Conservation (phyloP, 2,888 invertebrate genomes). For the Urechis unicinctus region DNA sequence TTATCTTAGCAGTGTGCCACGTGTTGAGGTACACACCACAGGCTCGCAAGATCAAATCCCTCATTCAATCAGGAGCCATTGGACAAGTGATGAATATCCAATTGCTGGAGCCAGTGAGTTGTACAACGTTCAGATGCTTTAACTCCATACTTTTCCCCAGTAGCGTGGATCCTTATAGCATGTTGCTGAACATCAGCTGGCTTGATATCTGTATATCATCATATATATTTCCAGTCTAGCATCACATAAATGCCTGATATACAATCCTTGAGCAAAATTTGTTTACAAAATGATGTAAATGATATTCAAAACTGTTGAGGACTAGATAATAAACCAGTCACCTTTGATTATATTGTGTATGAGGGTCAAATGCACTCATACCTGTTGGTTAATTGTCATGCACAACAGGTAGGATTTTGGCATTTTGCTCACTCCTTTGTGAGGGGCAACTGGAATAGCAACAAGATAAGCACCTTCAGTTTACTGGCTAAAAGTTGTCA, state of each 20-base stretch:
- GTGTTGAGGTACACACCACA: slow-evolving; percentile 50
- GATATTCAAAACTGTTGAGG: too few relatives aligned
- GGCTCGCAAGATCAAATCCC: slow-evolving; percentile 42
- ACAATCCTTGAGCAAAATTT: too few relatives aligned
- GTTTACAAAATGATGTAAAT: too few relatives aligned
- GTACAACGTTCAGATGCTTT: background rate
- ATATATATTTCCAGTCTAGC: too few relatives aligned
- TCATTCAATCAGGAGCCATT: slow-evolving; percentile 48
- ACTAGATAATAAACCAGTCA: too few relatives aligned
- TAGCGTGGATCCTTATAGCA: slow-evolving; percentile 51
- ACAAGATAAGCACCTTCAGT: slow-evolving; percentile 43
- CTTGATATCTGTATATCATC: too few relatives aligned
- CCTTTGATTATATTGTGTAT: too few relatives aligned
- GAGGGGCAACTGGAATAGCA: slow-evolving; percentile 51
- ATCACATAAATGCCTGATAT: too few relatives aligned
- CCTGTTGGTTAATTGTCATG: too few relatives aligned
- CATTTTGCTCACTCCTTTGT: slow-evolving; percentile 53
- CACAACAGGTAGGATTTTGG: slow-evolving; percentile 43
- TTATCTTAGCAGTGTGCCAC: slow-evolving; percentile 51
- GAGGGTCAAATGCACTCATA: too few relatives aligned
- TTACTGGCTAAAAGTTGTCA: slow-evolving; percentile 53
- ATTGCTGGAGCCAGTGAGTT: slow-evolving; percentile 49
- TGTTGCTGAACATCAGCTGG: too few relatives aligned
- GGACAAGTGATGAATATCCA: slow-evolving; percentile 52
- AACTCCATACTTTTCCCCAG: slow-evolving; percentile 6